Percentiles rank a stretch among this genome's conserved stretches.
These are phyloP conservation scores for Megamerina dolium DNA, from an alignment of 2,888 invertebrate genomes.

Conservation along the genomic window DNA sequence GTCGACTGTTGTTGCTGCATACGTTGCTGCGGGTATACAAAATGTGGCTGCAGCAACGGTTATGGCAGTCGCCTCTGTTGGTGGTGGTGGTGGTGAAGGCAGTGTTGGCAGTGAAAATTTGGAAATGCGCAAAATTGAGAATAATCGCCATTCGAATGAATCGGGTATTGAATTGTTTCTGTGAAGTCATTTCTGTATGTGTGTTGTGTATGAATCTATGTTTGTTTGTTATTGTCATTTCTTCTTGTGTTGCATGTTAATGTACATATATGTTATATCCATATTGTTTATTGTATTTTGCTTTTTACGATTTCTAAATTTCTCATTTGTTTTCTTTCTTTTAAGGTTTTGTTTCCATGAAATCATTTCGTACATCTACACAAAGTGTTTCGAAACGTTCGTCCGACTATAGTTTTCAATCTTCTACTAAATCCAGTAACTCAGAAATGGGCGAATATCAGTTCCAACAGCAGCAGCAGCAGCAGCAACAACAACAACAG, in stretches of 20 bases:
- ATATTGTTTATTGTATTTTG: neutral
- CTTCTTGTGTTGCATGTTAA: slow-evolving; percentile 15
- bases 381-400: slow-evolving; percentile 58
- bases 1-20: too few relatives aligned
- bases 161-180: slow-evolving; percentile 39
- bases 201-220: too few relatives aligned
- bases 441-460: slow-evolving; percentile 33
- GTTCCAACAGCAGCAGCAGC: slow-evolving; percentile 21
- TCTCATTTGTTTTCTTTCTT: neutral
- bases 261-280: slow-evolving; percentile 3
- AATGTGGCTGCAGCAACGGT: slow-evolving; percentile 15
- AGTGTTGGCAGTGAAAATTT: slow-evolving; percentile 24
- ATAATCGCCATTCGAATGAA: slow-evolving; percentile 49
- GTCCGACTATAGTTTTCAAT: slow-evolving; percentile 55
- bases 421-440: slow-evolving; percentile 41
- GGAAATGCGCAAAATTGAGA: slow-evolving; percentile 42
- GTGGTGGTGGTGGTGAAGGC: slow-evolving; percentile 5
- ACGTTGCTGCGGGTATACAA: slow-evolving; percentile 11
- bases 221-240: slow-evolving; percentile 6
- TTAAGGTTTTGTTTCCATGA: slow-evolving; percentile 58
- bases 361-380: slow-evolving; percentile 59
- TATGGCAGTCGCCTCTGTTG: slow-evolving; percentile 12
- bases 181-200: slow-evolving; percentile 10
- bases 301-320: neutral
- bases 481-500: too few relatives aligned